Evolutionary conservation across 30 jellyfish, hydroid and myxozoan species (phyloP).

Genomic region (Morbakka virulenta): DNA sequence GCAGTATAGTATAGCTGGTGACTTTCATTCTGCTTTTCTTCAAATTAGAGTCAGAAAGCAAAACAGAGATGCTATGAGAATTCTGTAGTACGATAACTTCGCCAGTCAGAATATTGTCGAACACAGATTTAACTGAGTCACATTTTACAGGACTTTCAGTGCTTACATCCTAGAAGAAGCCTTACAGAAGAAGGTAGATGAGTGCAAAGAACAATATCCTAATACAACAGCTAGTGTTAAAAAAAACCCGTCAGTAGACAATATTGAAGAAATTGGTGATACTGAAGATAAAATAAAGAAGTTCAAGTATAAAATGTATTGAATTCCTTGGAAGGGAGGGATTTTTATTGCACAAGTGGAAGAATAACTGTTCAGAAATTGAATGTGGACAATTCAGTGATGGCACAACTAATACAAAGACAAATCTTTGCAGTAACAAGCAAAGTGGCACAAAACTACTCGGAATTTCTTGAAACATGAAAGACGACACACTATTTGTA

Average conservation of each 20-base stretch:
- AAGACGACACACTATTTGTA: too few relatives aligned
- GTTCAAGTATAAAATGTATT: too few relatives aligned
- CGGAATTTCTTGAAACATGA: too few relatives aligned
- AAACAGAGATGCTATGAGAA: not conserved
- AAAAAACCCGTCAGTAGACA: not conserved
- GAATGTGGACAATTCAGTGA: too few relatives aligned
- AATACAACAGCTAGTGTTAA: not conserved
- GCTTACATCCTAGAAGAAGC: too few relatives aligned
- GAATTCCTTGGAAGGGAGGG: too few relatives aligned
- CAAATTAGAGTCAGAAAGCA: not conserved
- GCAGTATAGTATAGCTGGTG: not conserved
- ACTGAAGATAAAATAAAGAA: not conserved
- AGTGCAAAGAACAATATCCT: not conserved
- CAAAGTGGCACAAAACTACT: too few relatives aligned
- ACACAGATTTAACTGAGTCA: not conserved
- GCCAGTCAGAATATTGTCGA: not conserved
- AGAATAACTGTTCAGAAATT: too few relatives aligned
- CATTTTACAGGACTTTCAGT: too few relatives aligned
- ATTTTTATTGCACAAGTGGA: too few relatives aligned
- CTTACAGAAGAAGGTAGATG: not conserved
- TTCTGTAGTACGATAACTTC: not conserved
- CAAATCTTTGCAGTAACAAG: too few relatives aligned
- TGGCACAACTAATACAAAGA: too few relatives aligned
- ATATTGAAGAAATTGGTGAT: not conserved
- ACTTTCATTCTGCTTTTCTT: not conserved